Percentiles rank a stretch among this genome's conserved stretches.
phyloP scores from a whole-genome alignment of 2,113 vertebrate genomes.

The Lepisosteus osseus region DNA sequence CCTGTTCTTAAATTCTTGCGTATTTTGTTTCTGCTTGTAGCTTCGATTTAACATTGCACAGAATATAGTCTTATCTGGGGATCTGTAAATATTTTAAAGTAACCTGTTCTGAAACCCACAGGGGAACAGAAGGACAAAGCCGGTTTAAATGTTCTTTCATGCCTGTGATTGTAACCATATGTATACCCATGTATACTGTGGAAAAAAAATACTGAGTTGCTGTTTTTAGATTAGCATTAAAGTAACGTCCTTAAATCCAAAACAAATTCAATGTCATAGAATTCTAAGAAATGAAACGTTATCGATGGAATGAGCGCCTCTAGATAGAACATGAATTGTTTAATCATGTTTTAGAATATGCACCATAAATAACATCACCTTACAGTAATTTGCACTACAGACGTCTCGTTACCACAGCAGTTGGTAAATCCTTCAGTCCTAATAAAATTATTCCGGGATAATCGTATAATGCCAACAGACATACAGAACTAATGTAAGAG shows the following conservation, averaged over 20 bases:
- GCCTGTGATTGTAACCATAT: conserved; percentile 1
- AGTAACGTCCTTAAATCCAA: background rate
- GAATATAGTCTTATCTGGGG: background rate
- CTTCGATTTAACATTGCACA: background rate
- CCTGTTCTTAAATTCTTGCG: conserved; percentile 27
- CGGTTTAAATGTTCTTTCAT: conserved; percentile 5
- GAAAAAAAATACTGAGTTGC: background rate
- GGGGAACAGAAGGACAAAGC: conserved; percentile 10
- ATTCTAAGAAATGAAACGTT: conserved; percentile 9
- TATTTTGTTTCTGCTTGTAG: background rate
- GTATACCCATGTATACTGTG: background rate
- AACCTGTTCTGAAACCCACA: conserved; percentile 21
- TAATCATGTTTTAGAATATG: conserved; percentile 44
- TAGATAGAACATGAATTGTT: conserved; percentile 15
- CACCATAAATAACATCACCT: conserved; percentile 42
- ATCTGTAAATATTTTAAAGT: conserved; percentile 20
- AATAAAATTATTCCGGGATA: conserved; percentile 40
- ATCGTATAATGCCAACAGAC: conserved; percentile 28
- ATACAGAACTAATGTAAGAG: conserved; percentile 21
- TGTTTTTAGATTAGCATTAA: background rate
- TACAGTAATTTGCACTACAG: conserved; percentile 44
- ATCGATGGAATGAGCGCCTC: conserved; percentile 7
- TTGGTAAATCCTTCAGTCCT: conserved; percentile 40
- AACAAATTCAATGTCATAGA: conserved; percentile 3
- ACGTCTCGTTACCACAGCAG: conserved; percentile 40